phyloP scores from a whole-genome alignment of 2,888 invertebrate species.

The Pemphredon lugubris region DNA sequence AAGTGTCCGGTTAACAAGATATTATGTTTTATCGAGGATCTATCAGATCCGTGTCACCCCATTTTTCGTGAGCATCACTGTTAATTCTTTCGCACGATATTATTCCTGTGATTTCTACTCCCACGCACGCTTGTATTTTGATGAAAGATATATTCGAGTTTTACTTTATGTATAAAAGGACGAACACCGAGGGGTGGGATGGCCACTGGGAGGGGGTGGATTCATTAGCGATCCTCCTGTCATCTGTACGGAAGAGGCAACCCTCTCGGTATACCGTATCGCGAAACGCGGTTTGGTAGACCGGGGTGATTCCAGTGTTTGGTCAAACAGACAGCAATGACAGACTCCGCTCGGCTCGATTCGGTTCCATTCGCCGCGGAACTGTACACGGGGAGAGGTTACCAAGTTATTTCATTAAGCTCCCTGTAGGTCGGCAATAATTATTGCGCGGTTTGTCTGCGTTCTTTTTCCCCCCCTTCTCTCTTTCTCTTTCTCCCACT shows the following conservation, averaged over 20 bases:
- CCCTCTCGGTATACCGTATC: slow-evolving; percentile 51
- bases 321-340: slow-evolving; percentile 72
- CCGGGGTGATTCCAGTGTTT: slow-evolving; percentile 70
- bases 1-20: too few relatives aligned
- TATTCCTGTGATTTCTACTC: too few relatives aligned
- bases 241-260: slow-evolving; percentile 45
- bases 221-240: slow-evolving; percentile 72
- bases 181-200: slow-evolving; percentile 10
- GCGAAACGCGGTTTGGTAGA: slow-evolving; percentile 55
- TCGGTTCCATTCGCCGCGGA: slow-evolving; percentile 33
- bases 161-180: slow-evolving; percentile 21
- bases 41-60: too few relatives aligned
- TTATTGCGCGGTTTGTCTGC: slow-evolving; percentile 49
- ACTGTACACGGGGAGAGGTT: slow-evolving; percentile 33
- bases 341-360: slow-evolving; percentile 44
- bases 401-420: slow-evolving; percentile 68
- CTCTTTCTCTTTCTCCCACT: too few relatives aligned
- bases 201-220: slow-evolving; percentile 36
- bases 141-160: slow-evolving; percentile 29
- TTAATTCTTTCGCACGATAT: too few relatives aligned
- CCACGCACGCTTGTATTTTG: too few relatives aligned
- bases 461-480: slow-evolving; percentile 44
- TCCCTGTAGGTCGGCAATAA: slow-evolving; percentile 56
- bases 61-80: too few relatives aligned
- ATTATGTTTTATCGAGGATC: too few relatives aligned